These are phyloP conservation scores for Poeciliopsis prolifica DNA, from an alignment of 2,113 vertebrate genomes.

Conservation along the genomic window DNA sequence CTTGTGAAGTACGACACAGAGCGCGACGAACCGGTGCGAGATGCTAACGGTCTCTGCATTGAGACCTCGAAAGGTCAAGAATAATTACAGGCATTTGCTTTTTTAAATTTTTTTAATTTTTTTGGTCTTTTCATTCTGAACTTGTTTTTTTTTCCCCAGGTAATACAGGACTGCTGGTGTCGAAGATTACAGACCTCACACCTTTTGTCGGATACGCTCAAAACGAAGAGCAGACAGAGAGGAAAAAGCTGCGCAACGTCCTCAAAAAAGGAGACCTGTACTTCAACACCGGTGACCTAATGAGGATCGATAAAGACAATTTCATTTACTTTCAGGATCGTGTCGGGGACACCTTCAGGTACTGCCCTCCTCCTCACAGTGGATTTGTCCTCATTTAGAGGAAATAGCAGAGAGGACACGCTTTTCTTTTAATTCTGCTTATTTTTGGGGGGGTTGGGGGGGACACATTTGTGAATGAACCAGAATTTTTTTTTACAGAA, in stretches of 20 bases:
- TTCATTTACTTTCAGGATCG: constrained; percentile 91
- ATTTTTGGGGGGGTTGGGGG: too few relatives aligned
- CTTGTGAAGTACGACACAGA: constrained; percentile 88
- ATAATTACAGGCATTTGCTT: not conserved
- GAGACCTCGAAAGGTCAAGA: constrained; percentile 84
- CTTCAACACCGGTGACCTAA: constrained; percentile 89
- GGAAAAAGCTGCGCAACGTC: constrained; percentile 84
- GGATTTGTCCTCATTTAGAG: not conserved
- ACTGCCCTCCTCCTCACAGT: not conserved
- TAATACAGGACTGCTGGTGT: constrained; percentile 85
- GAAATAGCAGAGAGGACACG: too few relatives aligned
- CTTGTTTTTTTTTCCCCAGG: constrained; percentile 66
- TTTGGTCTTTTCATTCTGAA: not conserved
- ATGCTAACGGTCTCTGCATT: constrained; percentile 83
- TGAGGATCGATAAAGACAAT: constrained; percentile 83
- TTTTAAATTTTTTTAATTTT: not conserved
- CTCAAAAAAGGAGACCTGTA: constrained; percentile 87
- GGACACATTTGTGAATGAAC: too few relatives aligned
- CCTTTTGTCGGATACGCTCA: constrained; percentile 87
- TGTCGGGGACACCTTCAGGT: constrained; percentile 93
- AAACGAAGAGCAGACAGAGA: constrained; percentile 82
- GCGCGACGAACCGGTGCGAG: constrained; percentile 82
- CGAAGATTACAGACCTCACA: constrained; percentile 81
- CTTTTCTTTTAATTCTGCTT: too few relatives aligned
- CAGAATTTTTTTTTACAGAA: too few relatives aligned